phyloP scores from a whole-genome alignment of 1,140 invertebrate genomes.

The Lepidotrigona ventralis region DNA sequence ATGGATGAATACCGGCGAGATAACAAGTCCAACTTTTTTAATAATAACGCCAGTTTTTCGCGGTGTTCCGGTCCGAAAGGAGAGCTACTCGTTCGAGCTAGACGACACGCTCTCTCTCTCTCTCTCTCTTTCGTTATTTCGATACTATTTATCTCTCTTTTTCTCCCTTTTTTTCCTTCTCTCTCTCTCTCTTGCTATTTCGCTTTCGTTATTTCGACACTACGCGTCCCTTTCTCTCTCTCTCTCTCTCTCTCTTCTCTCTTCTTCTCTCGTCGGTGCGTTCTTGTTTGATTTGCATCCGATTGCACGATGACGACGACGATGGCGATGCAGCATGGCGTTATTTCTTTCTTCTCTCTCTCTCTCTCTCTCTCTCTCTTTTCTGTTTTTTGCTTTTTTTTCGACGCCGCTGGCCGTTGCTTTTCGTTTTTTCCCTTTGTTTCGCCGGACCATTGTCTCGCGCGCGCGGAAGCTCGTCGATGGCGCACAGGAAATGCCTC shows the following conservation, averaged over 20 bases:
- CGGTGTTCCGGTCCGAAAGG: not conserved
- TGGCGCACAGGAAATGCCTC: slow-evolving; percentile 10
- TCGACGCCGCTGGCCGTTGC: not conserved
- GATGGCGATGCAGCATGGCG: not conserved
- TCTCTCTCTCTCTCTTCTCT: not conserved
- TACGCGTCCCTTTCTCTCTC: not conserved
- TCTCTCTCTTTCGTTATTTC: slow-evolving; percentile 5
- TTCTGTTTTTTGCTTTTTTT: not conserved
- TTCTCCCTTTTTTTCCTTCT: no score
- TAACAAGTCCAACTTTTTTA: slow-evolving; percentile 71
- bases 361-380: not conserved
- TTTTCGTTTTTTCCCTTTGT: slow-evolving; percentile 26
- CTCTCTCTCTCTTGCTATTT: not conserved
- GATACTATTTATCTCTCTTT: not conserved
- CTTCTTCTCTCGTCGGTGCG: not conserved
- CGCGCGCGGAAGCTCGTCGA: slow-evolving; percentile 36
- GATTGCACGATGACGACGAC: slow-evolving; percentile 17
- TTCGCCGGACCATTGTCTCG: slow-evolving; percentile 30
- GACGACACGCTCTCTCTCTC: not conserved
- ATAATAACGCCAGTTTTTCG: slow-evolving; percentile 67
- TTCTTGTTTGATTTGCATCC: slow-evolving; percentile 37
- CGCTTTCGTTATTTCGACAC: not conserved
- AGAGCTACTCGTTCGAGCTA: not conserved
- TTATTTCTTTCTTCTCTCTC: not conserved
- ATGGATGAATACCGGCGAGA: slow-evolving; percentile 62